Evolutionary conservation across 2,888 invertebrate genomes (phyloP).

Genomic region (Leucophora obtusa): DNA sequence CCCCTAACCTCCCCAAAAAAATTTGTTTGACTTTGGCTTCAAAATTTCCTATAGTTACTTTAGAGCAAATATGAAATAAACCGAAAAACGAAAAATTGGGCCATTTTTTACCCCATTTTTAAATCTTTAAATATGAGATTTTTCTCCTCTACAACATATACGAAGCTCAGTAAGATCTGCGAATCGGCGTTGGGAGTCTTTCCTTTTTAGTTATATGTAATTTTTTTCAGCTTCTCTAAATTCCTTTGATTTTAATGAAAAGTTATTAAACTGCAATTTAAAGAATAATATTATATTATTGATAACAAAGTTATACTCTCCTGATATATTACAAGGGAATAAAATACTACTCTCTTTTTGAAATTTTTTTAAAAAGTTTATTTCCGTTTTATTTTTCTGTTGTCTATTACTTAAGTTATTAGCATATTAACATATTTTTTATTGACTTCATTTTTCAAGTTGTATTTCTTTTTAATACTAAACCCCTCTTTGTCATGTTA

Average conservation of each 20-base stretch:
- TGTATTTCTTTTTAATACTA: conserved; percentile 6
- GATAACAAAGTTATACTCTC: conserved; percentile 16
- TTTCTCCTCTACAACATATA: too few species aligned
- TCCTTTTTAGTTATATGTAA: neutral
- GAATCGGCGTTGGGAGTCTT: too few species aligned
- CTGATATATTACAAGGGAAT: conserved; percentile 22
- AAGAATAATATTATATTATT: conserved; percentile 15
- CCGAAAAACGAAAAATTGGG: too few species aligned
- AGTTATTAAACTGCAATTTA: conserved; percentile 15
- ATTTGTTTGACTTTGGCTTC: too few species aligned
- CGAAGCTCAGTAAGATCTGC: too few species aligned
- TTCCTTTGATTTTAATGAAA: conserved; percentile 27
- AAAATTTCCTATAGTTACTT: too few species aligned
- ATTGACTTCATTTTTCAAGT: conserved; percentile 21
- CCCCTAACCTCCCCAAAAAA: too few species aligned
- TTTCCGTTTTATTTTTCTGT: neutral
- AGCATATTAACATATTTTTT: conserved; percentile 51
- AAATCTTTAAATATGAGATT: too few species aligned
- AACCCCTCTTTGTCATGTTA: conserved; percentile 4
- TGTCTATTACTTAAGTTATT: conserved; percentile 28
- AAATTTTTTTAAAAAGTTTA: neutral
- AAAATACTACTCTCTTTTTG: neutral
- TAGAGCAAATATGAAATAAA: too few species aligned
- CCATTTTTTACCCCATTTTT: too few species aligned
- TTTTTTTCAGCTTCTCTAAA: neutral